Evolutionary conservation across 2,888 invertebrate species (phyloP), one percentile per base, ranked within the genome.

Genomic region (Acanthoscelides obtectus): DNA sequence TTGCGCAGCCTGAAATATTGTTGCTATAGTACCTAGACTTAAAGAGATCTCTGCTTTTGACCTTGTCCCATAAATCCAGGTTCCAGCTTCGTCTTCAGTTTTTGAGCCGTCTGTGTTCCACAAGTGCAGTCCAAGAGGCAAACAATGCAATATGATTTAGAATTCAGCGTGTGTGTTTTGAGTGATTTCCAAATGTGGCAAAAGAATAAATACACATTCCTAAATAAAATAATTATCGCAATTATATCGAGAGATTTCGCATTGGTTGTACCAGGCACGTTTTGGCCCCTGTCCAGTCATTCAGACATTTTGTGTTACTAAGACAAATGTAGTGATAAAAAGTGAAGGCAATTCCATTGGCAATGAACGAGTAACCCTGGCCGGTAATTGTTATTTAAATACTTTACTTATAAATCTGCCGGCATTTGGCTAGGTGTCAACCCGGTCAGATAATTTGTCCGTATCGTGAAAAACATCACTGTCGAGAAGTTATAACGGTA

Each of bases 301-400:
- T 45, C 45, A 12, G 45, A 45, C 17, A 17, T 45, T 45, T 45
- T 45, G 45, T 45, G 45, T 45, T 45, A 12, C 45, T 45, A 45
- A 45, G 45, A 45, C 45, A 45, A 45, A 45, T 45, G 45, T 45
- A 17, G 45, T 45, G 45, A 45, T 45, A 45, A 45, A 45, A 45
- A 45, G 17, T 45, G 45, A 45, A 45, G 45, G 45, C 5, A 45
- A 45, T 45, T 45, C 17, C 45, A 45, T 45, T 45, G 45, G 45
- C 45, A 45, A 45, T 45, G 45, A 45, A 45, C 45, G 45, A 45
- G 45, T 45, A 45, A 45, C 45, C 45, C 45, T 45, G 45, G 45
- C 25, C 22, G 5, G 68, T 68, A 68, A 68, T 68, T 68, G 68
- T 68, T 25, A 22, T 68, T 68, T 68, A 68, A 68, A 68, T 68